These are phyloP conservation scores for Ochlodes sylvanus DNA, from an alignment of 2,888 invertebrate genomes.

Conservation along the genomic window DNA sequence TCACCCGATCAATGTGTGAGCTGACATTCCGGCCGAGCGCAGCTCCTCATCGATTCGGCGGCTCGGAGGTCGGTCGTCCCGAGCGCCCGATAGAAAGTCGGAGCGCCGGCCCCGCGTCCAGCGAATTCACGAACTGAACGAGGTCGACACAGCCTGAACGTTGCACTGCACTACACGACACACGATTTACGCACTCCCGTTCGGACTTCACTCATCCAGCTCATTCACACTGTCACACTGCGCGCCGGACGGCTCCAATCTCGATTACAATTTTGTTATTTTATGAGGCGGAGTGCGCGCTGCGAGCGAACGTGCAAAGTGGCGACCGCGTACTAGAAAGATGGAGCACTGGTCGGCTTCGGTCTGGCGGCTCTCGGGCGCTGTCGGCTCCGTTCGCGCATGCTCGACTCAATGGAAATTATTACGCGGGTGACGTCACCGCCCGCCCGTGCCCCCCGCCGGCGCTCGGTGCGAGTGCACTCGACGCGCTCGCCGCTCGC, in stretches of 20 bases:
- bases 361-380: conserved; percentile 62
- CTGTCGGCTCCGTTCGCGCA: conserved; percentile 62
- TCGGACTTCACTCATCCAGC: conserved; percentile 35
- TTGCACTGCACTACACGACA: conserved; percentile 40
- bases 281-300: conserved; percentile 45
- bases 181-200: conserved; percentile 40
- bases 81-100: conserved; percentile 64
- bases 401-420: conserved; percentile 70
- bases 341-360: conserved; percentile 76
- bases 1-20: conserved; percentile 80
- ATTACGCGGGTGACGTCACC: conserved; percentile 75
- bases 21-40: conserved; percentile 65
- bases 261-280: conserved; percentile 52
- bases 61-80: conserved; percentile 55
- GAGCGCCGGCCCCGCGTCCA: conserved; percentile 59
- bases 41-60: conserved; percentile 67
- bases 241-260: conserved; percentile 49
- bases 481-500: conserved; percentile 47
- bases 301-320: conserved; percentile 62
- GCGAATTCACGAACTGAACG: conserved; percentile 63
- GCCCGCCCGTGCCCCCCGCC: conserved; percentile 49
- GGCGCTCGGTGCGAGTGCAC: conserved; percentile 52
- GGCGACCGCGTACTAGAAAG: conserved; percentile 78
- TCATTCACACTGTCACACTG: conserved; percentile 45
- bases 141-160: conserved; percentile 60